Percentiles rank a stretch among this genome's conserved stretches.
Conservation (phyloP, 1,140 invertebrate genomes). For the Atta colombica region DNA sequence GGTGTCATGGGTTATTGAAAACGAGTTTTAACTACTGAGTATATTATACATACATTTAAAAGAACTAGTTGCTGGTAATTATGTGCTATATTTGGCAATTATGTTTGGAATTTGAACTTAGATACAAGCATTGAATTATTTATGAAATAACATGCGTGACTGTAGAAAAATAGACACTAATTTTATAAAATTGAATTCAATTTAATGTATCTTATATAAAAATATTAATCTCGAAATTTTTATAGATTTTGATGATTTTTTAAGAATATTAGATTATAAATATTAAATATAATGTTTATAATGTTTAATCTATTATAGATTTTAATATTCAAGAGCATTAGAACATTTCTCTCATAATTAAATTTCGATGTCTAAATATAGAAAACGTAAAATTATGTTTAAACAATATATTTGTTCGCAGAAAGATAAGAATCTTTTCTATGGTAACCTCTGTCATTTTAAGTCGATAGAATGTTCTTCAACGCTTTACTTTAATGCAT, state of each 20-base stretch:
- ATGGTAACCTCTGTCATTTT: neutral
- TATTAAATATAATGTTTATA: neutral
- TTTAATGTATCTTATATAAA: neutral
- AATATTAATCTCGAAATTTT: neutral
- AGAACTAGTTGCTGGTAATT: conserved; percentile 67
- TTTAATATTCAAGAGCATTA: neutral
- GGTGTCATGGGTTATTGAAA: conserved; percentile 37
- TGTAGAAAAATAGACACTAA: neutral
- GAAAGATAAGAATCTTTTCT: neutral
- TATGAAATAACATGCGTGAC: conserved; percentile 4
- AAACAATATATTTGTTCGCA: neutral
- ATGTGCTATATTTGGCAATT: conserved; percentile 54
- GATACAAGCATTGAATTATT: conserved; percentile 39
- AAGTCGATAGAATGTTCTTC: neutral
- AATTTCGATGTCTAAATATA: neutral
- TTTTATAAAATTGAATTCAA: neutral
- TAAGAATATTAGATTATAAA: neutral
- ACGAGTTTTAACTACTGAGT: conserved; percentile 40
- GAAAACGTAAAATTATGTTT: neutral
- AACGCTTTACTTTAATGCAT: conserved; percentile 6
- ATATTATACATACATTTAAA: conserved; percentile 41
- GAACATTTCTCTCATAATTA: neutral
- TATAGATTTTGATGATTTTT: neutral
- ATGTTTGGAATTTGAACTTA: neutral
- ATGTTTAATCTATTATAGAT: neutral